Percentiles rank a stretch among this genome's conserved stretches.
These are phyloP conservation scores for Isurus oxyrinchus DNA, from an alignment of 2,113 vertebrate genomes.

Conservation along the genomic window DNA sequence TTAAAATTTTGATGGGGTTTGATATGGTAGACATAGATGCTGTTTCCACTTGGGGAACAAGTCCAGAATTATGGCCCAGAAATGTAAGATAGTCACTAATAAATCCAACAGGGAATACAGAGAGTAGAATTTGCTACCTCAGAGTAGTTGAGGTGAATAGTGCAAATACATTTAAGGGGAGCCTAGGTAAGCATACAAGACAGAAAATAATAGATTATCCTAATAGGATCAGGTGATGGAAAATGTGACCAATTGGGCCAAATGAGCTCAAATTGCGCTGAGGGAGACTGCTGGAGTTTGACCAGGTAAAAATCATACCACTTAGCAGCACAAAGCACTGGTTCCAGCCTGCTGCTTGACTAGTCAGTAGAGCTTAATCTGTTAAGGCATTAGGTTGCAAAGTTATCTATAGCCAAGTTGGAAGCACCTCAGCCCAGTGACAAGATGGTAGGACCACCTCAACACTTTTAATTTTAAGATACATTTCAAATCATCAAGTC, in stretches of 20 bases:
- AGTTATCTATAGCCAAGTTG: neutral
- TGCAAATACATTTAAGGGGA: neutral
- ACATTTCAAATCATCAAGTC: neutral
- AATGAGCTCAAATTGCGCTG: neutral
- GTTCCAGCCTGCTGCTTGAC: neutral
- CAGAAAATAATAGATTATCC: neutral
- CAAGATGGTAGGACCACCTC: neutral
- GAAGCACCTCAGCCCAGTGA: neutral
- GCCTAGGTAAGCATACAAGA: neutral
- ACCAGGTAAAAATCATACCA: neutral
- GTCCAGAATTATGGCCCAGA: neutral
- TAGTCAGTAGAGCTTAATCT: neutral
- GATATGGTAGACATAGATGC: neutral
- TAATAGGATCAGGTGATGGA: neutral
- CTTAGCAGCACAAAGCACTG: neutral
- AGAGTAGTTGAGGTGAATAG: neutral
- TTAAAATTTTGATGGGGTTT: neutral
- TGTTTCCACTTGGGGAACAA: neutral
- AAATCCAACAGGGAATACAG: neutral
- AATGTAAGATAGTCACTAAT: too few species aligned
- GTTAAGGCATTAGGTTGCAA: neutral
- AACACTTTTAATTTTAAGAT: neutral
- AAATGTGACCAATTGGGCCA: neutral
- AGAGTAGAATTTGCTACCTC: neutral
- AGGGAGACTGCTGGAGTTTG: neutral